Conservation (phyloP, 2,113 vertebrate species). For the Pterophyllum scalare region DNA sequence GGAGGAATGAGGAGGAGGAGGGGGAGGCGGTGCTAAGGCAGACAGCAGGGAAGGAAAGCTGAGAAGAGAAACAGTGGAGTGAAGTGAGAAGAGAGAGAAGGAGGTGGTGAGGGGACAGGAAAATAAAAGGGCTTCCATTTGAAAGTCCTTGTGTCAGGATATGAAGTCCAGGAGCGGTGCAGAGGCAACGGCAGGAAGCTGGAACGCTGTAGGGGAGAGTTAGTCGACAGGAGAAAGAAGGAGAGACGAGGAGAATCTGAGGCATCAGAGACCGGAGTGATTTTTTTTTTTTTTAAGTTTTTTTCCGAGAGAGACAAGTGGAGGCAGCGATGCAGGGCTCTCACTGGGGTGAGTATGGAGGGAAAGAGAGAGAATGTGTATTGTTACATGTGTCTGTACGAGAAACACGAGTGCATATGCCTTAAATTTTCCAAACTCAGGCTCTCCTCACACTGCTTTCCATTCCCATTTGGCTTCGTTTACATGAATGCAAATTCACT, state of each 20-base stretch:
- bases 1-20: constrained; percentile 48
- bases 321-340: constrained; percentile 76
- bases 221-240: constrained; percentile 26
- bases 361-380: constrained; percentile 8
- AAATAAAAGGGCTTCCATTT: constrained; percentile 66
- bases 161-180: constrained; percentile 55
- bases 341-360: constrained; percentile 70
- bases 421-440: constrained; percentile 25
- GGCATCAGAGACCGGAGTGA: constrained; percentile 36
- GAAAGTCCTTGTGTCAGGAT: constrained; percentile 67
- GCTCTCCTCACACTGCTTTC: constrained; percentile 17
- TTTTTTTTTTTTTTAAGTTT: constrained; percentile 2
- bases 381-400: constrained; percentile 35
- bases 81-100: constrained; percentile 65
- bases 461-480: constrained; percentile 16
- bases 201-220: constrained; percentile 35
- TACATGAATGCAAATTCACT: constrained; percentile 22
- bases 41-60: constrained; percentile 75
- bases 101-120: constrained; percentile 51
- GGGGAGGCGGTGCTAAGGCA: constrained; percentile 75
- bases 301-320: constrained; percentile 47
- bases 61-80: constrained; percentile 70
- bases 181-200: constrained; percentile 56
- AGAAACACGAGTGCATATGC: not conserved
- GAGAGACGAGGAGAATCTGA: constrained; percentile 23